Evolutionary conservation across 2,797 vertebrate genomes (phyloP), one percentile per base, ranked within the genome.

Genomic region (Phrynocephalus forsythii): DNA sequence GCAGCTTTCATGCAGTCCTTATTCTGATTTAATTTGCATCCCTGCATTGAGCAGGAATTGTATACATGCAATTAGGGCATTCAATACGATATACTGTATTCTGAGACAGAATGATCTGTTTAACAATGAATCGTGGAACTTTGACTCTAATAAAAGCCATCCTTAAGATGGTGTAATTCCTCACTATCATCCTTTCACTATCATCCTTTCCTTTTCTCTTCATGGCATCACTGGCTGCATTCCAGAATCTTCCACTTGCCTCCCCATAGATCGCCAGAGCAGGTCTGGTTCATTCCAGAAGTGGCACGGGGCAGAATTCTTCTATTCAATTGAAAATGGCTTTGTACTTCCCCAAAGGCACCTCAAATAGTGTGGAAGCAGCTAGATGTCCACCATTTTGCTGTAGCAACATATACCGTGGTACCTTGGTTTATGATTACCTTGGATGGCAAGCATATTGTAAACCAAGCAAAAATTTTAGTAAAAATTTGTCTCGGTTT

Each of bases 81-180:
- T 78, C 28, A 71, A 9, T 63, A 56, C 9, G 52, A 6, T 26
- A 78, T 33, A 18, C 5, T 48, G 22, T 13, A 63, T 38, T n/a
- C 2, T n/a, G 6, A 66, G 56, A 73, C 1, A 48, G 28, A 75
- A 50, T 63, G 8, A 71, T 63, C 22, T 2, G 79, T 75, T 86
- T 44, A 60, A 26, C 30, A 78, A 18, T 30, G 38, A 69, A 50
- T 69, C 83, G 69, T 82, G 68, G 79, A 10, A 84, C 60, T 85
- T 81, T 88, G 71, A 52, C 52, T 85, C 78, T 73, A 85, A 71
- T 82, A 5, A 8, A 87, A 77, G 88, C 28, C 48, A 33, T 16
- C 20, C 73, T 71, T 82, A 56, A 68, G 83, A 10, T 91, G 68
- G 69, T 79, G 33, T 30, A 72, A 13, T 30, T 60, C 82, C 72